Base-by-base conservation (phyloP, 2,797 vertebrate genomes). In the Clarias laeviceps region DNA sequence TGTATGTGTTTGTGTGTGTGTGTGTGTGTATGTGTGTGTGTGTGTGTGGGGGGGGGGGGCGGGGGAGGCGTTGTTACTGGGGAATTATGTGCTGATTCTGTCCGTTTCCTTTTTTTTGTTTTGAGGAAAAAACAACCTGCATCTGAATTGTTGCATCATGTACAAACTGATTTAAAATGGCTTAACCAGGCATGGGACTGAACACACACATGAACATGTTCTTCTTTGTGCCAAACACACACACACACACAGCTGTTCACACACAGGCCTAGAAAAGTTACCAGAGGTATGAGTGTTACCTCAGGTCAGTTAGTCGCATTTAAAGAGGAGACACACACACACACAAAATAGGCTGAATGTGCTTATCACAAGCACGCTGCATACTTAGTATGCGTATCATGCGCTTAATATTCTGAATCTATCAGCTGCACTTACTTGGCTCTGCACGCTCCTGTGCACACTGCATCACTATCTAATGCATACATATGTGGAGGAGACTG, bases 391-490 rank as follows among this genome's bases (percentile, higher is more conserved):
- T 64, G 85, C 69, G 62, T 84, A 72, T 59, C 81, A 70, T 50
- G 45, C 74, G 50, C 82, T 84, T 82, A 32, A 70, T 84, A 82
- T 84, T 85, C 54, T 4, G 62, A 87, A 86, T 85, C 68, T 82
- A 82, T 85, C 61, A 40, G 83, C 40, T 70, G 76, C 84, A 81
- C 70, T 82, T 74, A 66, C 69, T 82, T 54, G 69, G 40, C 79
- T 85, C 69, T 65, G 78, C 15, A 27, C 80, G 80, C 80, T 70
- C 70, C 85, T 68, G 50, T 72, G 74, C 61, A 85, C 80, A 80
- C 24, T 20, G 45, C 66, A 50, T 82, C 69, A n/a, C 61, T 72
- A 37, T 82, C 84, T 85, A 89, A 87, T 87, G 86, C 66, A 74
- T 82, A 84, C 74, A 84, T 82, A 62, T 82, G 78, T 72, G 82